phyloP scores from a whole-genome alignment of 2,113 vertebrate species.

The Onychostoma macrolepis region DNA sequence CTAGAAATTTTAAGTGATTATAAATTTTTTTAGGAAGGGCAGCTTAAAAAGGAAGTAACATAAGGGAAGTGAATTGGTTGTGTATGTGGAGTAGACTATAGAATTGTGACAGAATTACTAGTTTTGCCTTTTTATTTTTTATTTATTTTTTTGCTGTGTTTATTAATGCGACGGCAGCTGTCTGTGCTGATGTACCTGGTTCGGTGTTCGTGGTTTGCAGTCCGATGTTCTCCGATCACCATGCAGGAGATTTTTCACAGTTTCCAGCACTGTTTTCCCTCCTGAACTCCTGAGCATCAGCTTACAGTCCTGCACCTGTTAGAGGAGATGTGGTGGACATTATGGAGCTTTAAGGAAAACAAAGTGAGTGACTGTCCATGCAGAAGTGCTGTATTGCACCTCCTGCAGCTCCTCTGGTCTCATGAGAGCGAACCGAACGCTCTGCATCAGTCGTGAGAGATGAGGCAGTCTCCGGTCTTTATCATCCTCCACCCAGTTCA shows the following conservation, averaged over 20 bases:
- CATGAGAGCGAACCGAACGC: constrained; percentile 80
- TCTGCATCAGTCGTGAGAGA: constrained; percentile 68
- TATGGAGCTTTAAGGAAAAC: background rate
- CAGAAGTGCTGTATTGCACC: constrained; percentile 57
- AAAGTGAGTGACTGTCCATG: background rate
- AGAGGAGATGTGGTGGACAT: background rate
- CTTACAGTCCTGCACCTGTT: constrained; percentile 61
- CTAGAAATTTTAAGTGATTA: too few species aligned
- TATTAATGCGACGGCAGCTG: background rate
- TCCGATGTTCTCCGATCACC: constrained; percentile 58
- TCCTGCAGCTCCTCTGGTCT: constrained; percentile 74
- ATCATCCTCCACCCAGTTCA: constrained; percentile 75
- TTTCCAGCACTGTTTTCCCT: constrained; percentile 25
- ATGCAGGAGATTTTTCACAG: constrained; percentile 11
- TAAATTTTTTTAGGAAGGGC: too few species aligned
- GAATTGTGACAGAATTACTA: too few species aligned
- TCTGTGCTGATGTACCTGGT: constrained; percentile 53
- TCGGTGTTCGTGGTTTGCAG: constrained; percentile 71
- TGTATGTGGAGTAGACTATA: too few species aligned
- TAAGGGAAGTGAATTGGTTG: too few species aligned
- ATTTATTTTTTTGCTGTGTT: background rate
- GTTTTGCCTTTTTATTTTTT: background rate
- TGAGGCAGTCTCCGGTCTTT: constrained; percentile 61
- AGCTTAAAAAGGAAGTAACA: too few species aligned
- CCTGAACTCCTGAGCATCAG: constrained; percentile 41